Base-by-base conservation (phyloP, 2,797 vertebrate genomes). In the Tokudaia muenninki region DNA sequence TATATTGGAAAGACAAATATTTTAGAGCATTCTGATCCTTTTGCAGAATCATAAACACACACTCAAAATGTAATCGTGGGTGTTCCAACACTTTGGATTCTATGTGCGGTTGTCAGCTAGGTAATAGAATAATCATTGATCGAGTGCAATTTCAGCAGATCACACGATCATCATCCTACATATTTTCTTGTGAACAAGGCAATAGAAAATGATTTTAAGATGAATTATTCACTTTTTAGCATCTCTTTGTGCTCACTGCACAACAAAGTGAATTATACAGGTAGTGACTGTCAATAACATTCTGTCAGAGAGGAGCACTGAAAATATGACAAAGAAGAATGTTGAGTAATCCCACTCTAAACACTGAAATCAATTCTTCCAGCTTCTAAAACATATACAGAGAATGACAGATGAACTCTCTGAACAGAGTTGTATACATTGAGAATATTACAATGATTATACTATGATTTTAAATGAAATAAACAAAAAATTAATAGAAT, bases 191-290 rank as follows among this genome's bases (percentile, higher is more conserved):
- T 79, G 72, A 96, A 97, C 74, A 96, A 94, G 26, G 90, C 74
- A 96, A 91, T 92, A 88, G 10, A 63, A 81, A 94, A 90, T 93
- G 83, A 44, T 14, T 91, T 93, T 97, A 94, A 90, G 22, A 89
- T 97, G 78, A 97, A 91, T 92, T 96, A 97, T 96, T 93, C 44
- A 91, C 80, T 72, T 55, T 83, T 97, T 95, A 95, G 79, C 84
- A 83, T 95, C 12, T 93, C 16, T 93, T 87, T 96, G 61, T 95
- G 70, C 34, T 94, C 81, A 89, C n/a, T 82, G 22, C 80, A 79
- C 61, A 93, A 29, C 77, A 88, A 95, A 94, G 44, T 91, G 87
- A 97, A 91, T 96, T 94, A 91, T 87, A 93, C 8, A 95, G 22
- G 26, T 88, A 57, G n/a, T 31, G 74, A 93, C 92, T 97, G 63